Percentiles rank a stretch among this genome's conserved stretches.
Evolutionary conservation across 1,140 invertebrate genomes (phyloP).

Genomic region (Drosophila burlai): DNA sequence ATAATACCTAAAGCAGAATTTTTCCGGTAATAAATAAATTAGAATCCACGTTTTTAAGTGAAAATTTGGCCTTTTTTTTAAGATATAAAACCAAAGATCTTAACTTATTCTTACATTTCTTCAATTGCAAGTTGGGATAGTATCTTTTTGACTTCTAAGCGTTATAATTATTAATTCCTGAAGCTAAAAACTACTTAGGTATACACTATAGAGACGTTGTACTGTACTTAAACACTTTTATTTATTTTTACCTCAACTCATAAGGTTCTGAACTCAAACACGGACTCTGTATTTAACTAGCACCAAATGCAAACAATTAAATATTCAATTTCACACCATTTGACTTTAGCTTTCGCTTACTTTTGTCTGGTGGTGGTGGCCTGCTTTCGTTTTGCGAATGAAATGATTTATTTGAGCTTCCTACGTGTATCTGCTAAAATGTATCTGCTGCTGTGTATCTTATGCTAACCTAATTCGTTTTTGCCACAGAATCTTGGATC

Average conservation of each 20-base stretch:
- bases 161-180: background rate
- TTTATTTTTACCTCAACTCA: slow-evolving; percentile 15
- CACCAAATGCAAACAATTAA: slow-evolving; percentile 11
- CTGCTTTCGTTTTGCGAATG: slow-evolving; percentile 4
- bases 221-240: background rate
- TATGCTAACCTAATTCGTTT: slow-evolving; percentile 50
- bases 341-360: slow-evolving; percentile 16
- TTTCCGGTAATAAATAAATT: background rate
- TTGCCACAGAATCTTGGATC: slow-evolving; percentile 94
- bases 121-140: background rate
- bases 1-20: background rate
- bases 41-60: background rate
- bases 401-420: slow-evolving; percentile 23
- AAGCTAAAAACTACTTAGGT: background rate
- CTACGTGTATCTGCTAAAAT: background rate
- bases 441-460: background rate
- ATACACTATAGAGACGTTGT: background rate
- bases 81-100: no score
- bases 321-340: slow-evolving; percentile 42
- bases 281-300: slow-evolving; percentile 1
- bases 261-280: slow-evolving; percentile 12
- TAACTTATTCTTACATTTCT: background rate
- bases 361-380: background rate
- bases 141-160: background rate
- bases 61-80: no score